Percentiles rank a stretch among this genome's conserved stretches.
These are phyloP conservation scores for Sesamia nonagrioides DNA, from an alignment of 1,140 invertebrate species.

Conservation along the genomic window DNA sequence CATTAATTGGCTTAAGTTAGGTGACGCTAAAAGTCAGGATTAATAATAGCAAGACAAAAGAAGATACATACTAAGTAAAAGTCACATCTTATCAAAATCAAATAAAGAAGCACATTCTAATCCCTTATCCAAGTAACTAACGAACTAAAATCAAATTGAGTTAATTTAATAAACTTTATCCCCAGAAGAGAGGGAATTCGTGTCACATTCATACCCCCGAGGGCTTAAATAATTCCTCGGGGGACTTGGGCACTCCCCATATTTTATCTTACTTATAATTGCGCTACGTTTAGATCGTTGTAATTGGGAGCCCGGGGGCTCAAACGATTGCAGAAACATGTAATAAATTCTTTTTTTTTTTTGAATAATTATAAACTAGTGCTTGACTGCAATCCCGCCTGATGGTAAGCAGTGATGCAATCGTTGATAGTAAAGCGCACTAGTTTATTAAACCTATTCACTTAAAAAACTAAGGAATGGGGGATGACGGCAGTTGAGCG, in stretches of 20 bases:
- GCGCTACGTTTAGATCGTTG: constrained; percentile 12
- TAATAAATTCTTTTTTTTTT: no score
- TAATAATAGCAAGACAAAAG: not conserved
- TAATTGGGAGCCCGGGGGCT: constrained; percentile 32
- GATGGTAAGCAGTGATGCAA: no score
- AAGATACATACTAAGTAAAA: not conserved
- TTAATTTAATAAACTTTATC: constrained; percentile 36
- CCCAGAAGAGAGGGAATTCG: constrained; percentile 20
- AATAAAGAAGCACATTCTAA: constrained; percentile 8
- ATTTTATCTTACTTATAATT: constrained; percentile 46
- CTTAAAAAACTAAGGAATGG: no score
- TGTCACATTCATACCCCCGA: constrained; percentile 27
- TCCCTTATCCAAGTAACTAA: constrained; percentile 6
- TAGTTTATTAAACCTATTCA: no score
- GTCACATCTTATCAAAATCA: not conserved
- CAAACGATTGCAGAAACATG: constrained; percentile 28
- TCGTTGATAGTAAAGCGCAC: no score
- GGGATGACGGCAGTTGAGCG: no score
- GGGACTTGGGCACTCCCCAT: constrained; percentile 15
- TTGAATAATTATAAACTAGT: no score
- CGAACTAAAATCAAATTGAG: constrained; percentile 29
- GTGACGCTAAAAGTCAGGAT: not conserved
- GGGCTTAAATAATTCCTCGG: constrained; percentile 25
- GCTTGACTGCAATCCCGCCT: no score
- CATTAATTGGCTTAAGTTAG: no score